phyloP scores from a whole-genome alignment of 2,888 invertebrate species.

The Macrosoma leucophasiata region DNA sequence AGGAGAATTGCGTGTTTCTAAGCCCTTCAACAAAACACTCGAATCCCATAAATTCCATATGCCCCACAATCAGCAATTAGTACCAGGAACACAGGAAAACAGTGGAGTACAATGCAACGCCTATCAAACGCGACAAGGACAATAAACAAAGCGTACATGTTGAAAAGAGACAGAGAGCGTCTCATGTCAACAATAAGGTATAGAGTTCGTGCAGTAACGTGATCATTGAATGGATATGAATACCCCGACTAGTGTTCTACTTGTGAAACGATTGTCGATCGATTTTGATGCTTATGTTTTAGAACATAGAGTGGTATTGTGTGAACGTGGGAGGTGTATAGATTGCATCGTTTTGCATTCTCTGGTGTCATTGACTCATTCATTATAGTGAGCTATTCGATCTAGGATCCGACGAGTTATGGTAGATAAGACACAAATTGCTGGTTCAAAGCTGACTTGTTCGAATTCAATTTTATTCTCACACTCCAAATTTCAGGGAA shows the following conservation, averaged over 20 bases:
- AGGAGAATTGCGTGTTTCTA: too few species aligned
- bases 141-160: conserved; percentile 15
- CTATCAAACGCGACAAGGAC: conserved; percentile 16
- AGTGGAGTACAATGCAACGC: too few species aligned
- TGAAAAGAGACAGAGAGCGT: conserved; percentile 30
- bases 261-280: conserved; percentile 15
- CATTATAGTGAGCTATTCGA: conserved; percentile 43
- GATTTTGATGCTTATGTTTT: conserved; percentile 24
- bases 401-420: conserved; percentile 19
- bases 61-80: too few species aligned
- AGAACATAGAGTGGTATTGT: conserved; percentile 4
- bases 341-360: conserved; percentile 30
- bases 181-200: conserved; percentile 58
- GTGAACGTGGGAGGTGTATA: conserved; percentile 9
- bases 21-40: too few species aligned
- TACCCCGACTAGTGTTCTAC: conserved; percentile 31
- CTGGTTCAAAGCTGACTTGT: too few species aligned
- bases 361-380: conserved; percentile 52
- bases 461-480: too few species aligned
- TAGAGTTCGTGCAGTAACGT: conserved; percentile 55
- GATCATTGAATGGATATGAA: conserved; percentile 53
- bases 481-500: too few species aligned
- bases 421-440: too few species aligned
- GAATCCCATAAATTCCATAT: too few species aligned
- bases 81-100: too few species aligned